A percentile compares a stretch with the other conserved stretches of the same genome.
phyloP scores from a whole-genome alignment of 2,888 invertebrate species.

The Hoplodrina blanda region DNA sequence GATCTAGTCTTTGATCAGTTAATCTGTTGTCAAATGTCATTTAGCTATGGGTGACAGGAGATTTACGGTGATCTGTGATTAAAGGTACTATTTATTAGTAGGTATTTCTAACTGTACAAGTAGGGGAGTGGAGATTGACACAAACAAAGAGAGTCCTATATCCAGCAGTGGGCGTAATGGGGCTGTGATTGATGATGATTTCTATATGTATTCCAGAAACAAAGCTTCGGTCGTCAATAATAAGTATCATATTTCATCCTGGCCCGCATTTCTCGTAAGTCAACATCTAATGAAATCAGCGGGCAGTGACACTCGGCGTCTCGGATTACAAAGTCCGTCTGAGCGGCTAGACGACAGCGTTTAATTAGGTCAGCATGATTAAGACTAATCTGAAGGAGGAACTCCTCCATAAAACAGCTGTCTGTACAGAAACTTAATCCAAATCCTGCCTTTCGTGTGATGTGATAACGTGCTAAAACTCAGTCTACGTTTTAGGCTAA shows the following conservation, averaged over 20 bases:
- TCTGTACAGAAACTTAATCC: constrained; percentile 7
- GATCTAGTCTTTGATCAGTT: neutral
- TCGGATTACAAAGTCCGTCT: constrained; percentile 37
- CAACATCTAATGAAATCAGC: neutral
- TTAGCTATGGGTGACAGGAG: neutral
- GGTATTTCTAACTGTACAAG: too few species aligned
- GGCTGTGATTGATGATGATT: neutral
- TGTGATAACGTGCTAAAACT: constrained; percentile 2
- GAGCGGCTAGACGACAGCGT: constrained; percentile 28
- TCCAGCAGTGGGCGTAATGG: neutral
- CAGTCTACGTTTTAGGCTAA: neutral
- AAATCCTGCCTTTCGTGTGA: neutral
- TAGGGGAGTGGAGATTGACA: neutral
- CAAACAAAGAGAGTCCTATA: neutral
- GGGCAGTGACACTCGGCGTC: constrained; percentile 22
- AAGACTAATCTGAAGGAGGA: constrained; percentile 25
- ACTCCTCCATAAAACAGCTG: constrained; percentile 10
- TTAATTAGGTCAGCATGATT: constrained; percentile 41
- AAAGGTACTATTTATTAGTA: too few species aligned
- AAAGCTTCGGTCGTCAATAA: neutral
- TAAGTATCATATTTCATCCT: neutral
- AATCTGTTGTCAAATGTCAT: neutral
- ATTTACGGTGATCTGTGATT: neutral
- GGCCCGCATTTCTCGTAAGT: neutral
- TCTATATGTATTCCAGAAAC: neutral